These are phyloP conservation scores for Sparidentex hasta DNA, from an alignment of 2,797 vertebrate genomes.

Conservation along the genomic window DNA sequence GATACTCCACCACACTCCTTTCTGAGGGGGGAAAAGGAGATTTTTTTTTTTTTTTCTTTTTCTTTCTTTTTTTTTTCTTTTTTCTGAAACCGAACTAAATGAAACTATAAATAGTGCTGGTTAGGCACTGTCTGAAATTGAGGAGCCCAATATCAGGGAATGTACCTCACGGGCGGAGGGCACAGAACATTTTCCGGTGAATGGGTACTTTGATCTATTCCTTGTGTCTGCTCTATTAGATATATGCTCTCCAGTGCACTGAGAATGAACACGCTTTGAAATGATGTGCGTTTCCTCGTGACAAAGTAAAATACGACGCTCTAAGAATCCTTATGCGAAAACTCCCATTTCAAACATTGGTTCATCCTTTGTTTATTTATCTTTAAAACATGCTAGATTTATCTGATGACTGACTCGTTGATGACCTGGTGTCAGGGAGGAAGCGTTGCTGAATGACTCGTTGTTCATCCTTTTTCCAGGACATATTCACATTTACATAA, in stretches of 20 bases:
- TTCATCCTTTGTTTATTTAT: neutral
- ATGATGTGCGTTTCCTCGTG: slow-evolving; percentile 16
- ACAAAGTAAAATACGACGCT: slow-evolving; percentile 24
- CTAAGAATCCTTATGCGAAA: neutral
- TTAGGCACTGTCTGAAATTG: slow-evolving; percentile 55
- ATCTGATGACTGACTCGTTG: neutral
- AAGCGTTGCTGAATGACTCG: neutral
- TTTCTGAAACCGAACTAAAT: slow-evolving; percentile 52
- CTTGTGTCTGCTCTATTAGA: slow-evolving; percentile 34
- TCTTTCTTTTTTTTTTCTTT: neutral
- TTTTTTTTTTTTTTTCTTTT: neutral
- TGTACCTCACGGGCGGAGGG: slow-evolving; percentile 33
- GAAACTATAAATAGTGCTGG: slow-evolving; percentile 57
- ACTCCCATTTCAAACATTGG: neutral
- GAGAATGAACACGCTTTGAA: slow-evolving; percentile 28
- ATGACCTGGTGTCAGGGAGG: neutral
- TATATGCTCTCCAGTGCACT: slow-evolving; percentile 15
- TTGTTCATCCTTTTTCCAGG: slow-evolving; percentile 1
- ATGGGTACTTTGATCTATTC: slow-evolving; percentile 55
- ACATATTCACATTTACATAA: neutral
- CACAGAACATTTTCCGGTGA: slow-evolving; percentile 44
- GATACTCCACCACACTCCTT: slow-evolving; percentile 64
- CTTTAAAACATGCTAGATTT: neutral
- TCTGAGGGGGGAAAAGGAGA: slow-evolving; percentile 32
- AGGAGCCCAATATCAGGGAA: slow-evolving; percentile 44